Percentiles rank a stretch among this genome's conserved stretches.
These are phyloP conservation scores for Phengaris alcon DNA, from an alignment of 2,888 invertebrate genomes.

Conservation along the genomic window DNA sequence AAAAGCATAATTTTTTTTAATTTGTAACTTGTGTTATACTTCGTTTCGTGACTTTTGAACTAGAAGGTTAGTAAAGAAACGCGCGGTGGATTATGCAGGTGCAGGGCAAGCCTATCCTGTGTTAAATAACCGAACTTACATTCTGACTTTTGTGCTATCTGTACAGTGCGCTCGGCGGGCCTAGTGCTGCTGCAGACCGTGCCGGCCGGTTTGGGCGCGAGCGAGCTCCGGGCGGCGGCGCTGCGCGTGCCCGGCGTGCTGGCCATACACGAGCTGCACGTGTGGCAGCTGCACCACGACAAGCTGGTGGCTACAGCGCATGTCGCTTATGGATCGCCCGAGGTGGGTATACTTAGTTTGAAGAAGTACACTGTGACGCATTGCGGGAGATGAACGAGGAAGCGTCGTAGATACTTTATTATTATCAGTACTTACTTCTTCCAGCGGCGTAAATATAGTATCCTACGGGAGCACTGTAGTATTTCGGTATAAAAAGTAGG, in stretches of 20 bases:
- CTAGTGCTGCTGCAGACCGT: slow-evolving; percentile 94
- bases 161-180: slow-evolving; percentile 91
- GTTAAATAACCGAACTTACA: background rate
- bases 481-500: no score
- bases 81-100: no score
- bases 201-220: slow-evolving; percentile 90
- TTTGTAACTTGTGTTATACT: no score
- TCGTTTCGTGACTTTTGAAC: no score
- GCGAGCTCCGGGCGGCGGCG: slow-evolving; percentile 64
- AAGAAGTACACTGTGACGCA: no score
- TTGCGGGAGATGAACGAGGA: no score
- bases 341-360: slow-evolving; percentile 46
- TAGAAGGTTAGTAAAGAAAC: no score
- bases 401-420: background rate
- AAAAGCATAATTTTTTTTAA: no score
- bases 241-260: slow-evolving; percentile 68
- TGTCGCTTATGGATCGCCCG: slow-evolving; percentile 74
- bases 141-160: background rate
- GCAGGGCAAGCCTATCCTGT: no score
- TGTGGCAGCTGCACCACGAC: slow-evolving; percentile 91
- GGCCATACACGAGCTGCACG: slow-evolving; percentile 90
- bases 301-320: slow-evolving; percentile 92
- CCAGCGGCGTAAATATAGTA: no score
- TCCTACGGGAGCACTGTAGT: no score
- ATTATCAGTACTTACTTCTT: background rate